phyloP scores from a whole-genome alignment of 2,113 vertebrate genomes.

The Ascaphus truei region DNA sequence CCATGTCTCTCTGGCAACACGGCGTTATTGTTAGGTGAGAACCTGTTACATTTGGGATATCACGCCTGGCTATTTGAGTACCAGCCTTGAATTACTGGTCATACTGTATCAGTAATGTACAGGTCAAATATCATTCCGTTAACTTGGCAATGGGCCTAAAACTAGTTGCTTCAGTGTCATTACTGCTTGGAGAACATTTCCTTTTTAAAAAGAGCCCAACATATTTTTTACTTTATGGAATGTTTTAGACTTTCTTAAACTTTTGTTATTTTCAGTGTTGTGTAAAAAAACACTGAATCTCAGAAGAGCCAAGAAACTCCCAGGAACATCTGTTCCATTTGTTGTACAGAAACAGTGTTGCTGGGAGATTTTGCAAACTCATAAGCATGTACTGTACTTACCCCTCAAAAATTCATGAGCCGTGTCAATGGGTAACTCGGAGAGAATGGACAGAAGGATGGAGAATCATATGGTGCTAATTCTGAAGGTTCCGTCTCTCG shows the following conservation, averaged over 20 bases:
- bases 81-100: conserved; percentile 21
- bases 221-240: not conserved
- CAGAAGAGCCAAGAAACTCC: not conserved
- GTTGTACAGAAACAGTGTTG: no score
- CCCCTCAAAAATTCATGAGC: no score
- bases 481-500: no score
- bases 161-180: not conserved
- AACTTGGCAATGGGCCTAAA: not conserved
- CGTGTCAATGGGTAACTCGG: no score
- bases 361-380: no score
- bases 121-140: conserved; percentile 30
- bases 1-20: no score
- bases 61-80: not conserved
- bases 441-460: no score
- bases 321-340: not conserved
- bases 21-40: no score
- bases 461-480: no score
- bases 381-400: no score
- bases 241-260: not conserved
- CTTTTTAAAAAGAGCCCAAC: not conserved
- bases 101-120: no score
- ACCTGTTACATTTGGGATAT: no score
- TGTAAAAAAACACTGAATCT: not conserved
- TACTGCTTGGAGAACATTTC: not conserved
- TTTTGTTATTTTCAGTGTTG: not conserved